phyloP scores from a whole-genome alignment of 2,113 vertebrate genomes.

The Heterotilapia buettikoferi region DNA sequence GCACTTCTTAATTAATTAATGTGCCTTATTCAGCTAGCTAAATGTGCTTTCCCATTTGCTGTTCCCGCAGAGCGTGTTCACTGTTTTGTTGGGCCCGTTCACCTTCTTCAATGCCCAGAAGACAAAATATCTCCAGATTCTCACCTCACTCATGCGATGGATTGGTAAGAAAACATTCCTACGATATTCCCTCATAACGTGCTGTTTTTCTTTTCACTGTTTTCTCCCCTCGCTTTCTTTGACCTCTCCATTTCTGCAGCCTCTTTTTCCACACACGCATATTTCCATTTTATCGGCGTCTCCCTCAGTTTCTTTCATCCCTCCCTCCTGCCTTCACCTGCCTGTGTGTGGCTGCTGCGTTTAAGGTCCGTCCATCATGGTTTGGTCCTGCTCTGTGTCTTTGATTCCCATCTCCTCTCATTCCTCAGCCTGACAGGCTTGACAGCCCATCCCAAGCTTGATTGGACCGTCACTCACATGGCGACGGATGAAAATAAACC shows the following conservation, averaged over 20 bases:
- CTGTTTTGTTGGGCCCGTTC: slow-evolving; percentile 88
- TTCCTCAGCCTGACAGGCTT: slow-evolving; percentile 60
- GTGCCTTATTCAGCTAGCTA: background rate
- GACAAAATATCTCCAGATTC: slow-evolving; percentile 96
- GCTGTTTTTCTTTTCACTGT: background rate
- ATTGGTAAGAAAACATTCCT: slow-evolving; percentile 80
- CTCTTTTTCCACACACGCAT: background rate
- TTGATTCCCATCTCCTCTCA: slow-evolving; percentile 58
- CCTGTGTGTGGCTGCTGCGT: background rate
- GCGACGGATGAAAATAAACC: slow-evolving; percentile 44
- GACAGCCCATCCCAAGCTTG: slow-evolving; percentile 47
- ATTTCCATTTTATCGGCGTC: slow-evolving; percentile 17
- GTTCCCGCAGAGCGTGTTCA: slow-evolving; percentile 79
- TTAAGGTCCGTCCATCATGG: slow-evolving; percentile 55
- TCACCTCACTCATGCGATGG: slow-evolving; percentile 97
- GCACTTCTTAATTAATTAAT: fast-evolving
- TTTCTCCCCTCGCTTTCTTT: background rate
- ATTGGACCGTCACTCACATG: slow-evolving; percentile 61
- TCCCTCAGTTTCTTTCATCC: background rate
- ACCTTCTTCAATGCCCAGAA: slow-evolving; percentile 98
- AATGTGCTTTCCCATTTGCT: background rate
- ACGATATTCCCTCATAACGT: fast-evolving
- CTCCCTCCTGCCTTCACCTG: background rate
- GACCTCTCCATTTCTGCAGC: background rate
- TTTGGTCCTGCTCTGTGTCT: slow-evolving; percentile 42